Evolutionary conservation across 2,888 invertebrate species (phyloP).

Genomic region (Tuberolachnus salignus): DNA sequence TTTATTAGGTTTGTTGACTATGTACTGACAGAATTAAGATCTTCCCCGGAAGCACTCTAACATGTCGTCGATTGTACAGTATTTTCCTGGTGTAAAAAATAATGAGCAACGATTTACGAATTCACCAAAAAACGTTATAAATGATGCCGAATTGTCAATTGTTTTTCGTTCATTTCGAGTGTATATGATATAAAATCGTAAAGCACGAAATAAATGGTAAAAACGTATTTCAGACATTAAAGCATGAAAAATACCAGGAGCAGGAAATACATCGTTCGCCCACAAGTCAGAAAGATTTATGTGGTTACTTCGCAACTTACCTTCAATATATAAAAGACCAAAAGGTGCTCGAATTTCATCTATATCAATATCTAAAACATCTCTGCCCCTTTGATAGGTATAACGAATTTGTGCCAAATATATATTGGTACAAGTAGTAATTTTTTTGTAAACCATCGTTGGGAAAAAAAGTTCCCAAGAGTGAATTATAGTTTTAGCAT

Average conservation of each 20-base stretch:
- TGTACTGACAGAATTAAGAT: slow-evolving; percentile 3
- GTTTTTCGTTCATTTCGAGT: neutral
- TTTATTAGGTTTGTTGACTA: neutral
- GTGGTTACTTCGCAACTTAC: neutral
- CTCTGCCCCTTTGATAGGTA: neutral
- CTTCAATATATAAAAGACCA: too few relatives aligned
- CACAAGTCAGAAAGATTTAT: neutral
- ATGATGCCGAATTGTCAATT: neutral
- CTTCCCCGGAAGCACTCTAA: neutral
- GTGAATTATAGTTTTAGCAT: neutral
- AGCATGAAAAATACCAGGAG: neutral
- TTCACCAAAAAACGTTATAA: neutral
- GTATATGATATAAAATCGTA: slow-evolving; percentile 1
- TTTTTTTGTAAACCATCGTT: neutral
- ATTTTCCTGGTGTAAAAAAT: neutral
- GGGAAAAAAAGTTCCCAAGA: neutral
- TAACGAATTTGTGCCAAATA: slow-evolving; percentile 10
- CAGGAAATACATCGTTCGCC: neutral
- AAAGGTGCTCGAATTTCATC: too few relatives aligned
- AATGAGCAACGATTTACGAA: neutral
- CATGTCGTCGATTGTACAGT: slow-evolving; percentile 1
- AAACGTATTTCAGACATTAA: neutral
- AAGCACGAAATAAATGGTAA: neutral
- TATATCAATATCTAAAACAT: neutral
- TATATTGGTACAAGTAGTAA: slow-evolving; percentile 5